Base-by-base conservation (phyloP, 2,888 invertebrate species). In the Coremacera marginata region DNA sequence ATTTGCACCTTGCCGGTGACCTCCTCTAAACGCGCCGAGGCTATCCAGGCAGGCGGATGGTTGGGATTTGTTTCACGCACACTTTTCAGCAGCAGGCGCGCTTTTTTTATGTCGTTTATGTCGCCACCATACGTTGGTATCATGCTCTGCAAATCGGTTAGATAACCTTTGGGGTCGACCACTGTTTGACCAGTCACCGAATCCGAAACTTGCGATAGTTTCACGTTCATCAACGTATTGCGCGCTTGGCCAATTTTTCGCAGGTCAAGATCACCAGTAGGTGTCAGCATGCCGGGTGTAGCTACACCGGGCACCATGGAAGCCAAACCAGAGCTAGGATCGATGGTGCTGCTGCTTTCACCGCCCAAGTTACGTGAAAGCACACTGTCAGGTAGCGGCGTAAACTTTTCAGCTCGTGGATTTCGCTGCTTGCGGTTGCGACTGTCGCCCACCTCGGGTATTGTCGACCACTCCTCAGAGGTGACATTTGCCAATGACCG, bases 1-100 rank as follows among this genome's bases (percentile, higher is more conserved):
- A 98, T 96, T 90, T 99, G 98, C 8, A 98, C 91, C 89, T 94
- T 94, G 82, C 98, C 98, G 31, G 98, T 98, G 8, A 98, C 98
- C 91, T 99, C 99, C 89, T 99, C 99, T 75, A 99, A 91, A 81
- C 98, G 92, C 0, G 99, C 99, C 81, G 98, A 98, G 14, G 99
- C 99, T 83, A 99, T 98, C 99, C 99, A 99, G 8, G 98, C 99
- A 0, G 99, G 99, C 0, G 99, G 98, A 91, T 99, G 99, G 88
- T 98, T 98, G 0, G 99, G 99, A 91, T 99, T 99, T 0, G 99
- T 99, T 87, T 96, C 96, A 70, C 99, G 91, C 0, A 99, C 98
- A 70, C 98, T 98, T 88, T 99, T 99, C 57, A 99, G 89, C 57
- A 99, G 89, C 75, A 98, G 90, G 76, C 99, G 92, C 0, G 99